Evolutionary conservation across 2,797 vertebrate genomes (phyloP).

Genomic region (Lacerta bilineata): DNA sequence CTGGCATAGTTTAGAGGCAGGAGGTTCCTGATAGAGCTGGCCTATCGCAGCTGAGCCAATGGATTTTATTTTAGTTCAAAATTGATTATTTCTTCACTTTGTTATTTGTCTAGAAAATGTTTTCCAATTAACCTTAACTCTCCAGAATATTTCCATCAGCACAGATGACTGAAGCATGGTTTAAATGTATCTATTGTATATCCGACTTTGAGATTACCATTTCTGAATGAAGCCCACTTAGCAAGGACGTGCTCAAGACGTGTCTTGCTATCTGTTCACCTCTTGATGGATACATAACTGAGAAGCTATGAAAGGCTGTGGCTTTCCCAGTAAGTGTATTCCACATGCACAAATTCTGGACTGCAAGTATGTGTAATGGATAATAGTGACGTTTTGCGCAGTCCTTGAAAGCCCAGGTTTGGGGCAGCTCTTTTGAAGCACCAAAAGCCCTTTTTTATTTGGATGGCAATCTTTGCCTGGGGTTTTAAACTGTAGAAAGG

Average conservation of each 20-base stretch:
- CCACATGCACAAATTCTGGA: no score
- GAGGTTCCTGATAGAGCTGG: no score
- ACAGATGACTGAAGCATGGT: not conserved
- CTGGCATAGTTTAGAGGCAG: no score
- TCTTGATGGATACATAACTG: no score
- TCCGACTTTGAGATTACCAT: not conserved
- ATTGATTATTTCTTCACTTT: not conserved
- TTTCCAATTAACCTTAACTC: not conserved
- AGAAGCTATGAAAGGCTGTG: no score
- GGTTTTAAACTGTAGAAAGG: not conserved
- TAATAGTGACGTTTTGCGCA: no score
- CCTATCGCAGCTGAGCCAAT: no score
- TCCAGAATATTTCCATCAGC: not conserved
- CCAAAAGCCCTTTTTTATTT: not conserved
- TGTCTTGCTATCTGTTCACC: not conserved
- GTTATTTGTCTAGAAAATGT: not conserved
- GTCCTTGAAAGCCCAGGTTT: not conserved
- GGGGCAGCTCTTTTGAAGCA: not conserved
- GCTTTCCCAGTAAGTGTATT: no score
- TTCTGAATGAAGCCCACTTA: not conserved
- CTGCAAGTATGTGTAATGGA: not conserved
- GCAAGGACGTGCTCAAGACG: no score
- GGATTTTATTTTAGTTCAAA: no score
- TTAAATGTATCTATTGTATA: not conserved
- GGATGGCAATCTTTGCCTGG: not conserved